phyloP scores from a whole-genome alignment of 2,797 vertebrate species.

The Lates japonicus region DNA sequence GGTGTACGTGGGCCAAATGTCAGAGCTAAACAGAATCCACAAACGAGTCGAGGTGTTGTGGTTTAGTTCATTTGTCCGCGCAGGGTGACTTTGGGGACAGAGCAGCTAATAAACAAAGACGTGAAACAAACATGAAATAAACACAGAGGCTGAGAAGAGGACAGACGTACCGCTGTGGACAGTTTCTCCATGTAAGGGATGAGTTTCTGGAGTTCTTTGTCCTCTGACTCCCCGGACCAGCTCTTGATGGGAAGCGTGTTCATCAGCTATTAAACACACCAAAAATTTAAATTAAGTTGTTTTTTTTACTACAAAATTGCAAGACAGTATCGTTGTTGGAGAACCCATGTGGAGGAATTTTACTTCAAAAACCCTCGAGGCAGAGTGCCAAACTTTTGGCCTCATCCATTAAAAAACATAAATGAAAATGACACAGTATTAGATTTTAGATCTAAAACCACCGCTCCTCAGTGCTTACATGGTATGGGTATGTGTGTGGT shows the following conservation, averaged over 20 bases:
- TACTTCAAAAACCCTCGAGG: neutral
- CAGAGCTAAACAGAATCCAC: too few species aligned
- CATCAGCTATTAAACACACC: slow-evolving; percentile 79
- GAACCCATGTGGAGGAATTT: neutral
- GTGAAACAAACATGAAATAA: neutral
- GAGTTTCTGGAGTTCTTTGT: slow-evolving; percentile 86
- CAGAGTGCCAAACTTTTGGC: neutral
- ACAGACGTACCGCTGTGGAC: slow-evolving; percentile 76
- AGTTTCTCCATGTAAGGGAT: slow-evolving; percentile 85
- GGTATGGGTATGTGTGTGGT: slow-evolving; percentile 87
- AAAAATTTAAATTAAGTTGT: neutral
- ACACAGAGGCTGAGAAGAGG: neutral
- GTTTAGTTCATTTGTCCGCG: neutral
- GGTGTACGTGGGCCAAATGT: too few species aligned
- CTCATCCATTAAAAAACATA: neutral
- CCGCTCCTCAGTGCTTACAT: slow-evolving; percentile 74
- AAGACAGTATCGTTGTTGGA: neutral
- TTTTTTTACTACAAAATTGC: neutral
- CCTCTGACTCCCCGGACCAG: slow-evolving; percentile 82
- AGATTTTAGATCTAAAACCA: neutral
- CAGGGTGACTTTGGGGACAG: neutral
- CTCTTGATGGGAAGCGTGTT: slow-evolving; percentile 87
- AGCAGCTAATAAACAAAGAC: neutral
- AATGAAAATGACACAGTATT: neutral
- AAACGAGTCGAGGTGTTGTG: too few species aligned